Evolutionary conservation across 1,140 invertebrate genomes (phyloP), one percentile per base, ranked within the genome.

Genomic region (Psilanteris sp.): DNA sequence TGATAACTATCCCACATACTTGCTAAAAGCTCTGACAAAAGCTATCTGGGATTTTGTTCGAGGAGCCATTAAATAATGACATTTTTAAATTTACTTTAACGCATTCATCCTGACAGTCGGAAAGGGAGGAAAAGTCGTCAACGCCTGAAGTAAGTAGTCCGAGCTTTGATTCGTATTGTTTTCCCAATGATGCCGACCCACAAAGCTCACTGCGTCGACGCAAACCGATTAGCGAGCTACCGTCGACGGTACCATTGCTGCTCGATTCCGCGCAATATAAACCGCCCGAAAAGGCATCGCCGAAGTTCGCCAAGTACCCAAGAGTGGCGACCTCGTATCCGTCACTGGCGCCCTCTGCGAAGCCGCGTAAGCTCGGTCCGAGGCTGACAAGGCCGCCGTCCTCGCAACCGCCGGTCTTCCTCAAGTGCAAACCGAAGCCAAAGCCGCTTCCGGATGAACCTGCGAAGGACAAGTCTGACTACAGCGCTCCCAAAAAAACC

Each of bases 61-160:
- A 1, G 27, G 9, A 46, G 67, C 8, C n/a, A 59, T 22, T 46
- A 13, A 78, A 67, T 74, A 77, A 68, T 52, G 7, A n/a, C n/a
- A n/a, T n/a, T n/a, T n/a, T n/a, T n/a, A n/a, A n/a, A n/a, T n/a
- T n/a, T n/a, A n/a, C n/a, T 85, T 83, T 77, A 70, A 85, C 80
- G 81, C 80, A 83, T 73, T n/a, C 82, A 55, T 39, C 55, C 36
- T 74, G 79, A 87, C 88, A 90, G 89, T 84, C 85, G 80, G 86
- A 89, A 83, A 89, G 82, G 70, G 87, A 89, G 77, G 87, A 89
- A 77, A 90, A 88, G 79, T 55, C 83, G 32, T 14, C 86, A 29
- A 82, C 84, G 15, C 77, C 84, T 75, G 89, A 90, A 89, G 90
- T 90, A 90, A 91, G 90, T 91, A 91, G 79, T 77, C 80, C 41